Percentiles rank a stretch among this genome's conserved stretches.
phyloP scores from a whole-genome alignment of 2,888 invertebrate genomes.

The Apoda limacodes region DNA sequence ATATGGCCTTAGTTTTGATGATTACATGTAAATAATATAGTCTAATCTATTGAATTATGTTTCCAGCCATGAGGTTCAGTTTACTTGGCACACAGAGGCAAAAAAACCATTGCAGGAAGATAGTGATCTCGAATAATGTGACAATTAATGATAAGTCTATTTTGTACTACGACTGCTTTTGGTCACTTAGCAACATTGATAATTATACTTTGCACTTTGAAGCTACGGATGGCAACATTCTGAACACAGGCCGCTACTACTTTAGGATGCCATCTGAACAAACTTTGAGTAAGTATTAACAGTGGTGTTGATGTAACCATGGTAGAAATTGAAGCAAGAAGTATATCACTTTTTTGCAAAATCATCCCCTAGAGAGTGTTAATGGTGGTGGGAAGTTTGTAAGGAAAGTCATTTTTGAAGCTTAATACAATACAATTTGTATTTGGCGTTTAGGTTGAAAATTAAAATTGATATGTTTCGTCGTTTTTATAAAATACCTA shows the following conservation, averaged over 20 bases:
- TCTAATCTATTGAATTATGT: constrained; percentile 5
- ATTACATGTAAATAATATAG: constrained; percentile 1
- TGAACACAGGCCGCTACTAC: constrained; percentile 50
- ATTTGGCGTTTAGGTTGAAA: no score
- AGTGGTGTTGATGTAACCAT: no score
- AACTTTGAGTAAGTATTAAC: constrained; percentile 49
- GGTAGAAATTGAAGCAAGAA: no score
- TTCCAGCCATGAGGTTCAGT: constrained; percentile 58
- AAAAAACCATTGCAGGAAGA: constrained; percentile 51
- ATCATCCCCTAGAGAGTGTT: no score
- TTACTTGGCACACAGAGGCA: constrained; percentile 26
- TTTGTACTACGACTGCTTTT: constrained; percentile 57
- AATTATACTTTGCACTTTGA: constrained; percentile 52
- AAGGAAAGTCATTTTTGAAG: no score
- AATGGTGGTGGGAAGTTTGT: no score
- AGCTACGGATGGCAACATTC: constrained; percentile 40
- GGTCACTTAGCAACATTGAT: constrained; percentile 35
- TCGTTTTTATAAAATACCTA: no score
- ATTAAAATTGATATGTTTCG: no score
- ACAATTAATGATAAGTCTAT: constrained; percentile 48
- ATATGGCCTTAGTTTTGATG: no score
- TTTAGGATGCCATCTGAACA: constrained; percentile 53
- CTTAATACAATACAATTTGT: no score
- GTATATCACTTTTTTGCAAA: no score
- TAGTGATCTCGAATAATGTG: constrained; percentile 45